phyloP scores from a whole-genome alignment of 2,113 vertebrate species.

The Conger conger region DNA sequence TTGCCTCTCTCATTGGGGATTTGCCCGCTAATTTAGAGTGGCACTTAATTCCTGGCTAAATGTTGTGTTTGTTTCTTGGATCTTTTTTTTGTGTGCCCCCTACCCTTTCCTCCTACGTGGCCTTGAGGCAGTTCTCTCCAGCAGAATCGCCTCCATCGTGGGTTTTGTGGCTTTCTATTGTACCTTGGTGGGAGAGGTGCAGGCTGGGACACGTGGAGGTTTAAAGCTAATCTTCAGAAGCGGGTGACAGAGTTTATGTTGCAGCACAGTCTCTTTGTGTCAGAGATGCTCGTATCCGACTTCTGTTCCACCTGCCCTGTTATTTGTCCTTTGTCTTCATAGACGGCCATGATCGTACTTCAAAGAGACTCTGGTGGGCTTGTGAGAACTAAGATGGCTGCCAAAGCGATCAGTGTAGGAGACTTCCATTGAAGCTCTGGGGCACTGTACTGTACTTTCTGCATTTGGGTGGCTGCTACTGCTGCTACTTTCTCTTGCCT shows the following conservation, averaged over 20 bases:
- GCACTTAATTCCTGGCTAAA: constrained; percentile 11
- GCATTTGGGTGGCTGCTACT: too few species aligned
- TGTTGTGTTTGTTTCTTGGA: background rate
- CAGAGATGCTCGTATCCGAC: constrained; percentile 79
- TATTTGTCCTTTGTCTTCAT: background rate
- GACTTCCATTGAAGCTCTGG: too few species aligned
- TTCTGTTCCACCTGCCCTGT: constrained; percentile 66
- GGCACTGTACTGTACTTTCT: too few species aligned
- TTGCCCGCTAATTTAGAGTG: constrained; percentile 13
- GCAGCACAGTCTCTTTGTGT: constrained; percentile 82
- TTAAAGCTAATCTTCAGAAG: constrained; percentile 80
- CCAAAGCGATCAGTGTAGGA: too few species aligned
- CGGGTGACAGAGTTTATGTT: constrained; percentile 84
- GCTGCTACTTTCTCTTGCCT: too few species aligned
- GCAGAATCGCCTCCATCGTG: background rate
- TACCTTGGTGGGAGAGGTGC: constrained; percentile 51
- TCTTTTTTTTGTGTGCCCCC: background rate
- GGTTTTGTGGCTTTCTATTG: background rate
- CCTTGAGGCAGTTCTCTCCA: constrained; percentile 2
- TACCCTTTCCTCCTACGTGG: background rate
- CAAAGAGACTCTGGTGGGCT: too few species aligned
- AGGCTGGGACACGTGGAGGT: constrained; percentile 83
- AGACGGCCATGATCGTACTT: too few species aligned
- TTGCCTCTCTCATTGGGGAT: background rate
- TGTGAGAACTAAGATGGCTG: too few species aligned